Base-by-base conservation (phyloP, 2,797 vertebrate genomes). In the Nyctalus aviator region DNA sequence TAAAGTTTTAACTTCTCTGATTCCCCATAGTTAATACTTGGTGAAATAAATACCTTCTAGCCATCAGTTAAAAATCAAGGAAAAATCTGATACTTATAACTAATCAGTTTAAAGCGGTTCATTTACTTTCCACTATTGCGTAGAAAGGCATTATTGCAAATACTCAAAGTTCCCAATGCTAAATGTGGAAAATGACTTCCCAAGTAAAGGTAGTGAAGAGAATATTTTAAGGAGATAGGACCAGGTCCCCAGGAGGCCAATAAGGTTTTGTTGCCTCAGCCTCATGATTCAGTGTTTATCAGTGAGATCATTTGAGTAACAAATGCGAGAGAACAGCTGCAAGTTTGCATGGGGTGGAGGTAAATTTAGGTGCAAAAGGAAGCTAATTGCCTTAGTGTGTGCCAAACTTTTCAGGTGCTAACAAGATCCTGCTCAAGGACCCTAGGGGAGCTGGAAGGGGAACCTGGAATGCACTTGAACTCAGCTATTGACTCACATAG, bases 391-490 rank as follows among this genome's bases (percentile, higher is more conserved):
- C 17, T 94, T 82, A 46, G 8, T 35, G 30, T 87, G 72, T 94
- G 81, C 88, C 96, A 96, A 62, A 87, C 44, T 92, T 96, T 93
- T 92, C 72, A 96, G 95, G 94, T 96, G 96, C 84, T 97, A 95
- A 89, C 50, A 95, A 92, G 55, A 93, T 89, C 69, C 32, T 91
- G 44, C 77, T 96, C 78, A 88, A 59, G 20, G 72, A 82, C 84
- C 69, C 81, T 57, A 6, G 77, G 46, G 37, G 55, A 87, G 20
- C 78, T 86, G 50, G 68, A 93, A 92, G 66, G 66, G 53, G 55
- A 44, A 30, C 37, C 62, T 75, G 91, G 21, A 89, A 89, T 44
- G 11, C 57, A 95, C 15, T 55, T 84, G 64, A 97, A 72, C 48
- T 78, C 53, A 86, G 12, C 15, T 78, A 71, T 59, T 90, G 75